A percentile compares a stretch with the other conserved stretches of the same genome.
Evolutionary conservation across 2,888 invertebrate species (phyloP).

Genomic region (Helleia helle): DNA sequence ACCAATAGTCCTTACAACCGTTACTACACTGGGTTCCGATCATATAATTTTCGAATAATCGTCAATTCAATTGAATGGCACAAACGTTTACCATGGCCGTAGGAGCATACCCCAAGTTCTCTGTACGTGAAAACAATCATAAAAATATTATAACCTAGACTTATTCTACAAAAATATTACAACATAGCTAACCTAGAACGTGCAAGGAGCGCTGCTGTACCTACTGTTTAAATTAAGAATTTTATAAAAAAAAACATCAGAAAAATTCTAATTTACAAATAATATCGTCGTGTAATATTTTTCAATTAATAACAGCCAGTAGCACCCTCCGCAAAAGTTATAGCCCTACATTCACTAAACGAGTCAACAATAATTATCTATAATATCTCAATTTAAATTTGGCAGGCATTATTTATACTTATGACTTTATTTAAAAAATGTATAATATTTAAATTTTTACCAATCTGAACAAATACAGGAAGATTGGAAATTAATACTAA

Average conservation of each 20-base stretch:
- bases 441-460: neutral
- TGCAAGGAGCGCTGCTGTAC: neutral
- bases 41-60: neutral
- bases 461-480: neutral
- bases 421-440: neutral
- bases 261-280: no score
- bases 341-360: conserved; percentile 2
- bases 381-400: conserved; percentile 1
- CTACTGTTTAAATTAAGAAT: no score
- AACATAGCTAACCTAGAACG: neutral
- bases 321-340: conserved; percentile 4
- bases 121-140: conserved; percentile 2
- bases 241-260: no score
- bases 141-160: conserved; percentile 1
- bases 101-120: conserved; percentile 24
- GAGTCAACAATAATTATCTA: conserved; percentile 11
- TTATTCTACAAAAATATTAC: neutral
- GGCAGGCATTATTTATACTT: neutral
- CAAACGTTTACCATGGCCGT: conserved; percentile 3
- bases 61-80: conserved; percentile 10
- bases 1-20: conserved; percentile 26
- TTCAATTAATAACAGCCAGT: neutral
- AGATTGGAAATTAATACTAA: neutral
- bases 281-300: no score
- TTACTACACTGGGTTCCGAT: conserved; percentile 8